phyloP scores from a whole-genome alignment of 2,888 invertebrate genomes.

The Pristionchus maxplancki region DNA sequence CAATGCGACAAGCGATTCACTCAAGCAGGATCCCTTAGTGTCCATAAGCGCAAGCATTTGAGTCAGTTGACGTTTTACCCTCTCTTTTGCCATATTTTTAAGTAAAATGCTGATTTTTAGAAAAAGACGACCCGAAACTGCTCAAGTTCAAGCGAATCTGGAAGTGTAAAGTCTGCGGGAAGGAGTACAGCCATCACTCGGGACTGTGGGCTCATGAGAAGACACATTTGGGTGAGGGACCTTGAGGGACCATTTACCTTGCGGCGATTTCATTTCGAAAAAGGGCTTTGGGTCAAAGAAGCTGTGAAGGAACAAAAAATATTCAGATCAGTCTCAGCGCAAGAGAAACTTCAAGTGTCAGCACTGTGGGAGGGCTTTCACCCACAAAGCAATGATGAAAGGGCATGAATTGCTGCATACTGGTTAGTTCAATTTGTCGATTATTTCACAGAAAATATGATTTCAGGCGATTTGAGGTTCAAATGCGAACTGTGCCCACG shows the following conservation, averaged over 20 bases:
- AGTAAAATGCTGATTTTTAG: too few relatives aligned
- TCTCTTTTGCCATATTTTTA: too few relatives aligned
- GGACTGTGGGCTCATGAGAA: background rate
- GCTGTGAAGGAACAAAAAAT: too few relatives aligned
- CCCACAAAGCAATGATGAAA: background rate
- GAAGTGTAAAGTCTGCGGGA: background rate
- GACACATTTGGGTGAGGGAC: background rate
- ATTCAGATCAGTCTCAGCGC: background rate
- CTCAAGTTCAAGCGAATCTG: background rate
- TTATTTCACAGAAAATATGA: too few relatives aligned
- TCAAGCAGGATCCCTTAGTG: background rate
- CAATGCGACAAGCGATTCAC: background rate
- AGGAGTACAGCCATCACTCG: background rate
- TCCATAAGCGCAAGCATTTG: background rate
- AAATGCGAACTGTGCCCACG: background rate
- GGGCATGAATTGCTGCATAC: too few relatives aligned
- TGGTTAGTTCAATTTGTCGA: too few relatives aligned
- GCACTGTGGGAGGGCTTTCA: background rate
- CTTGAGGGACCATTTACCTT: too few relatives aligned
- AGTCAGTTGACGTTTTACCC: background rate
- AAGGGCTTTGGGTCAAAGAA: too few relatives aligned
- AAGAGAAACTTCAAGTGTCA: background rate
- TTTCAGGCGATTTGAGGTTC: background rate
- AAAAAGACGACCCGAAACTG: background rate
- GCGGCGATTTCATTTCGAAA: too few relatives aligned